A percentile compares a stretch with the other conserved stretches of the same genome.
Evolutionary conservation across 2,113 vertebrate species (phyloP).

Genomic region (Psammodynastes pulverulentus): DNA sequence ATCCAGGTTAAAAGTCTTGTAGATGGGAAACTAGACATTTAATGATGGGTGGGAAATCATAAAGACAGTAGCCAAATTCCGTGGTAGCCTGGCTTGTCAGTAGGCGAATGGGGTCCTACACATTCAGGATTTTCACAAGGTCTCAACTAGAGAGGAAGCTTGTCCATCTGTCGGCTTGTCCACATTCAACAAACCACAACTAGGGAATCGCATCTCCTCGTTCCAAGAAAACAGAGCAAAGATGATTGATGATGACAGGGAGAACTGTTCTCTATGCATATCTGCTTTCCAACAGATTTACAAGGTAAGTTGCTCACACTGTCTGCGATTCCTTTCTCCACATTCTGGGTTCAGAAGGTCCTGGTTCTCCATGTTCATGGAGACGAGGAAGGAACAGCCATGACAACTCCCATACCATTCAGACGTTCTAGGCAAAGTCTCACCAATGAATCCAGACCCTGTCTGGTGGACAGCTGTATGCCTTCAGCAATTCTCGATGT

Average conservation of each 20-base stretch:
- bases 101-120: background rate
- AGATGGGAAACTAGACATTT: background rate
- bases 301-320: background rate
- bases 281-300: background rate
- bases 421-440: background rate
- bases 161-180: background rate
- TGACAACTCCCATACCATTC: background rate
- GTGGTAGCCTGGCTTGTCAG: background rate
- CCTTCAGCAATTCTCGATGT: background rate
- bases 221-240: background rate
- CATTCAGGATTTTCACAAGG: background rate
- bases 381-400: background rate
- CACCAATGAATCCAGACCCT: background rate
- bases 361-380: background rate
- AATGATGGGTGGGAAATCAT: background rate
- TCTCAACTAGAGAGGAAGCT: background rate
- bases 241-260: background rate
- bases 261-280: background rate
- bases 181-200: background rate
- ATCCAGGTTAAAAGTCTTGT: background rate
- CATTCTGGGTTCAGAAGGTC: background rate
- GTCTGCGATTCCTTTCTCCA: background rate
- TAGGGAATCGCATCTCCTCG: background rate
- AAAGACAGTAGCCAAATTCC: background rate
- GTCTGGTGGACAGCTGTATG: background rate